Base-by-base conservation (phyloP, 2,797 vertebrate genomes). In the Paratrypauchen microcephalus region DNA sequence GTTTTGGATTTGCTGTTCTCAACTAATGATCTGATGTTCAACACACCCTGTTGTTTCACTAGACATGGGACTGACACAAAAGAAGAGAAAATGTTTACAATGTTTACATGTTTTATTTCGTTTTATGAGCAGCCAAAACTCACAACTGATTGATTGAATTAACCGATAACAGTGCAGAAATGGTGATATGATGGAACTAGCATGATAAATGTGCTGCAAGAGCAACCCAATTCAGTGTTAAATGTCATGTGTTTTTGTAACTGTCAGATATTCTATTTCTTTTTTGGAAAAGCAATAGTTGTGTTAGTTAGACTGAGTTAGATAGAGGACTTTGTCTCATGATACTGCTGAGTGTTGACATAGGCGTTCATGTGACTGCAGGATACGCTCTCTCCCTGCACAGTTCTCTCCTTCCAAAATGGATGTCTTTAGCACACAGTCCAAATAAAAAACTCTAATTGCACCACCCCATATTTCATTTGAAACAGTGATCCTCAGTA, bases 391-490 rank as follows among this genome's bases (percentile, higher is more conserved):
- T 45, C 71, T 3, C 67, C 78, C 81, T 68, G 56, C 77, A 75
- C 80, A 69, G 79, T 86, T 82, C 55, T 69, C 74, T 73, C 70
- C 61, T 56, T 77, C 68, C 79, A 73, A 81, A 58, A 30, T 78
- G 82, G 54, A 75, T 79, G 76, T 65, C 67, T 87, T 83, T 79
- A 83, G 72, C 71, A 67, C 66, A 83, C 81, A 80, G 80, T 78
- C 75, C 65, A 50, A 63, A 84, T 87, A 80, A 73, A 54, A 82
- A 85, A 83, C 85, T 85, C 66, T 87, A 88, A 89, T 88, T 86
- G 70, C 62, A 76, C 70, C 71, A 48, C 6, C 6, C 11, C 11
- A 3, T 55, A 55, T 4, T 3, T 54, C 0, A 23, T 23, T 55
- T 21, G 4, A 13, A 9, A 55, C 48, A 8, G 48, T 50, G n/a